Base-by-base conservation (phyloP, 2,888 invertebrate species). In the Ochlodes sylvanus region DNA sequence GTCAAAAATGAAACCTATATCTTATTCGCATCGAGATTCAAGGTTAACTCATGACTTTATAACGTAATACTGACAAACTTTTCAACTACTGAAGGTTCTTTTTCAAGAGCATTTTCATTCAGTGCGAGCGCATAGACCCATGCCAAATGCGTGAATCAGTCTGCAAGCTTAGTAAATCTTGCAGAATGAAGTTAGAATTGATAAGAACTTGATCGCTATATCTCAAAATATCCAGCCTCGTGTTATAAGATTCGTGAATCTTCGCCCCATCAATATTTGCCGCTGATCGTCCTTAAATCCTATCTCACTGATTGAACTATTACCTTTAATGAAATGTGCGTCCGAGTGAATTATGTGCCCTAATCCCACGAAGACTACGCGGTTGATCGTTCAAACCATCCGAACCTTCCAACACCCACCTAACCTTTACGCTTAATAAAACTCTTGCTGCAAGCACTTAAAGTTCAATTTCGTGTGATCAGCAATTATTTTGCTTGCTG, bases 291-390 rank as follows among this genome's bases (percentile, higher is more conserved):
- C 38, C 47, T 32, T 21, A 65, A 32, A 57, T 47, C 57, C 56
- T 65, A 32, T 47, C 57, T 38, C 63, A 57, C 58, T 65, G 58
- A 65, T 58, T 65, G 58, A 66, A 66, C 65, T 60, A 66, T 66
- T 60, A 66, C 65, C 58, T 47, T 58, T 66, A 66, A 66, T 66
- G 65, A 66, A 66, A 66, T 60, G 66, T 66, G 66, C 60, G 66
- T 60, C 54, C 60, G 60, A 66, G 66, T 60, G 66, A 66, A 66
- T 66, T 66, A 66, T 66, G 66, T 66, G 54, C 32, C 66, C 58
- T 66, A 66, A 66, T 66, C 60, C 66, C 42, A 44, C 55, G 66
- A 54, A 70, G 71, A 73, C 72, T 71, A 68, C 70, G 70, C 71
- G 71, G 67, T 50, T 68, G 69, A 70, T 70, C 70, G 71, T 65